phyloP scores from a whole-genome alignment of 1,140 invertebrate genomes.

The Venustaconcha ellipsiformis region DNA sequence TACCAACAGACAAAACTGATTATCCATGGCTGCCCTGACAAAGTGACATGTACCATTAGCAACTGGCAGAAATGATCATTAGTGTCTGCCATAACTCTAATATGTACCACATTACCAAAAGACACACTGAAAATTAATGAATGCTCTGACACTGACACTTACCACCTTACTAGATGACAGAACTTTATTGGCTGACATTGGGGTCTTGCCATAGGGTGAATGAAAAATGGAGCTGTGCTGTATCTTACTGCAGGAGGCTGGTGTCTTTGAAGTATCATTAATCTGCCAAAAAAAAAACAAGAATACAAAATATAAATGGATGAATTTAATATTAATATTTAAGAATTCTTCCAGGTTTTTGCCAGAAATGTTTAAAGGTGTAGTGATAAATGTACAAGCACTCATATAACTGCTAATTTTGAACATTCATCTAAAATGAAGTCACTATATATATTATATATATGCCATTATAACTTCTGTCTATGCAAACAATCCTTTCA shows the following conservation, averaged over 20 bases:
- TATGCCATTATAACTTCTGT: no score
- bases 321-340: conserved; percentile 1
- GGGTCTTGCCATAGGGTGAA: conserved; percentile 24
- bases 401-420: background rate
- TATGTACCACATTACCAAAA: no score
- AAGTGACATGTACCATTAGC: no score
- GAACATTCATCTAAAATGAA: background rate
- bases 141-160: no score
- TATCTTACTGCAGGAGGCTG: conserved; percentile 4
- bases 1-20: no score
- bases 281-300: conserved; percentile 15
- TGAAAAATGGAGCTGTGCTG: conserved; percentile 18
- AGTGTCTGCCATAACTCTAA: no score
- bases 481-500: no score
- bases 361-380: background rate
- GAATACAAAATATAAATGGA: background rate
- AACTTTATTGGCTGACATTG: conserved; percentile 3
- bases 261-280: conserved; percentile 28
- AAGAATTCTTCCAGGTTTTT: background rate
- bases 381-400: background rate
- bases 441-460: background rate
- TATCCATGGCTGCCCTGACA: no score
- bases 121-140: no score
- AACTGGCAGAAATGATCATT: no score
- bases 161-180: conserved; percentile 17